phyloP scores from a whole-genome alignment of 2,888 invertebrate species.

The Candidula unifasciata region DNA sequence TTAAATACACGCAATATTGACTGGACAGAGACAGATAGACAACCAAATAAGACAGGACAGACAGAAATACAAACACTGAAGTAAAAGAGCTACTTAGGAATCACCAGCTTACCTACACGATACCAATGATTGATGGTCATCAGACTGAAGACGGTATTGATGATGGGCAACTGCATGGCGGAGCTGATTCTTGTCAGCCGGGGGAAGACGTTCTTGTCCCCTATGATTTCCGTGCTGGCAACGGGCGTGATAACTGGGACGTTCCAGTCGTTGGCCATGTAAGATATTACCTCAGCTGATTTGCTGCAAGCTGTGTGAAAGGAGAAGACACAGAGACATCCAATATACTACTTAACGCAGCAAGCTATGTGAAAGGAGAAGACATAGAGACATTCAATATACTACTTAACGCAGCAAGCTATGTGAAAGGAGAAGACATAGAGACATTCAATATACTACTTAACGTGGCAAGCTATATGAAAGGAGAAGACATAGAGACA shows the following conservation, averaged over 20 bases:
- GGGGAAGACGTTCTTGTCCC: constrained; percentile 60
- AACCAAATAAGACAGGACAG: no score
- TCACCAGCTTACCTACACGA: constrained; percentile 43
- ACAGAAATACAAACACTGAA: not conserved
- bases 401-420: no score
- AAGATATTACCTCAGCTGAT: constrained; percentile 56
- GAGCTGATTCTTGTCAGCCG: constrained; percentile 61
- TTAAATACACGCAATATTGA: no score
- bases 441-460: no score
- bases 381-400: no score
- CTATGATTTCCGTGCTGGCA: constrained; percentile 58
- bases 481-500: no score
- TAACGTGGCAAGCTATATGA: no score
- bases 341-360: no score
- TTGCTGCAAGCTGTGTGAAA: constrained; percentile 56
- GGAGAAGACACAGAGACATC: no score
- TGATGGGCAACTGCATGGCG: constrained; percentile 47
- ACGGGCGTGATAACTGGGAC: constrained; percentile 61
- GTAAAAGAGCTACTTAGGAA: not conserved
- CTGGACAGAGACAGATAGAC: no score
- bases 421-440: no score
- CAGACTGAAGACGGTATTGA: constrained; percentile 45
- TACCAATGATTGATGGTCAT: constrained; percentile 58
- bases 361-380: no score
- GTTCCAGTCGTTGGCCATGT: constrained; percentile 62